Conservation (phyloP, 2,888 invertebrate genomes). For the Melanophora roralis region DNA sequence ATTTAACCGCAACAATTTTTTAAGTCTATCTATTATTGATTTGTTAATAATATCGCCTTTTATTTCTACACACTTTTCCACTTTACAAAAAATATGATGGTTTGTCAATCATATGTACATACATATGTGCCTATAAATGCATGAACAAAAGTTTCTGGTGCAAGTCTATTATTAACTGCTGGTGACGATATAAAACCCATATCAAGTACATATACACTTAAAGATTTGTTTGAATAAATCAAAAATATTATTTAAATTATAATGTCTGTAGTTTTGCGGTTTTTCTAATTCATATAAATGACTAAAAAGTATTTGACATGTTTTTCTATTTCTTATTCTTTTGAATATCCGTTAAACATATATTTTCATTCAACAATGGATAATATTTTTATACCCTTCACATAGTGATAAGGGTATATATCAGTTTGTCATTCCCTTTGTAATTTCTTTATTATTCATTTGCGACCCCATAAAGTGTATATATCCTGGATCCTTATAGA, state of each 20-base stretch:
- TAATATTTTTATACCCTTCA: too few species aligned
- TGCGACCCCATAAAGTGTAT: too few species aligned
- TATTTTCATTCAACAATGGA: slow-evolving; percentile 27
- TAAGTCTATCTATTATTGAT: not conserved
- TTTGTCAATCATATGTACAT: not conserved
- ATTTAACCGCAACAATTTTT: slow-evolving; percentile 35
- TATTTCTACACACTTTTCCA: not conserved
- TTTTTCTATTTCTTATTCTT: slow-evolving; percentile 33
- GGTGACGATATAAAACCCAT: slow-evolving; percentile 43
- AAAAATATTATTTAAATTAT: not conserved
- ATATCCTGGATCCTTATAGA: too few species aligned
- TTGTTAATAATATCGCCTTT: not conserved
- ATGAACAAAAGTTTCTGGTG: not conserved
- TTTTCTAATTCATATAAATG: slow-evolving; percentile 10
- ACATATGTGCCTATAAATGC: not conserved
- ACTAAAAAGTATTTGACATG: slow-evolving; percentile 1
- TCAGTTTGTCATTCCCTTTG: too few species aligned
- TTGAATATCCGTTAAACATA: slow-evolving; percentile 49
- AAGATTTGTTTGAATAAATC: slow-evolving; percentile 13
- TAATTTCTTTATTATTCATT: too few species aligned
- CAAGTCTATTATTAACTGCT: slow-evolving; percentile 6
- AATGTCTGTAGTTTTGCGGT: slow-evolving; percentile 19
- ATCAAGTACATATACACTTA: slow-evolving; percentile 5
- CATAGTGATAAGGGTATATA: too few species aligned
- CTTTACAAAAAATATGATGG: not conserved